phyloP scores from a whole-genome alignment of 2,888 invertebrate genomes.

The Teinopalpus imperialis region DNA sequence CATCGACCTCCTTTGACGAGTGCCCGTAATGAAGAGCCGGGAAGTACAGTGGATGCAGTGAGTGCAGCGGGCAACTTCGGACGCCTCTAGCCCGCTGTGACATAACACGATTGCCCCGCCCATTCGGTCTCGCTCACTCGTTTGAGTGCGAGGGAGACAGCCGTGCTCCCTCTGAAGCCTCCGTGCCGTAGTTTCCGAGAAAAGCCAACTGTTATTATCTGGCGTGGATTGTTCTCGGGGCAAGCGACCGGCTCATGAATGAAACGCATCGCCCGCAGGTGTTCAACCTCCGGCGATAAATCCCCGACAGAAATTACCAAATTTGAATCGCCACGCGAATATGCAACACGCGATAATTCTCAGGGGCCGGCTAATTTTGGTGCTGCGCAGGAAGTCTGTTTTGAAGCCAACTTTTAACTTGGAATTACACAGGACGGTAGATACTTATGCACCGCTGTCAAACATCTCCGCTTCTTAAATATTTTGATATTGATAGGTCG shows the following conservation, averaged over 20 bases:
- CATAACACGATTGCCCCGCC: conserved; percentile 72
- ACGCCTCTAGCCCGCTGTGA: conserved; percentile 61
- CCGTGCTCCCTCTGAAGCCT: conserved; percentile 68
- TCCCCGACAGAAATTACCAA: conserved; percentile 64
- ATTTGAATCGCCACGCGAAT: conserved; percentile 66
- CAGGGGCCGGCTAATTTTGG: conserved; percentile 63
- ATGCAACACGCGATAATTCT: conserved; percentile 73
- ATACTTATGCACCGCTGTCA: conserved; percentile 46
- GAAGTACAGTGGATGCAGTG: conserved; percentile 55
- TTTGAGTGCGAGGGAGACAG: conserved; percentile 56
- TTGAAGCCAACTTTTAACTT: conserved; percentile 52
- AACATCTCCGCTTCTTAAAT: conserved; percentile 35
- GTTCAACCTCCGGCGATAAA: conserved; percentile 64
- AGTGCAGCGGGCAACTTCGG: conserved; percentile 52
- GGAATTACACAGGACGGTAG: conserved; percentile 45
- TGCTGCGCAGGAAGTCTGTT: conserved; percentile 66
- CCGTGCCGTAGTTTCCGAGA: conserved; percentile 70
- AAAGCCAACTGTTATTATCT: conserved; percentile 79
- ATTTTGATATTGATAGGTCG: conserved; percentile 60
- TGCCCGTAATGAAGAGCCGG: conserved; percentile 61
- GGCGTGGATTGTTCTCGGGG: conserved; percentile 71
- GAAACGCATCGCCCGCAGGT: conserved; percentile 72
- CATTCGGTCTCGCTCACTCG: conserved; percentile 65
- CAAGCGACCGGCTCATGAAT: conserved; percentile 69
- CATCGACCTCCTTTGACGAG: conserved; percentile 39